Evolutionary conservation across 2,113 vertebrate genomes (phyloP).

Genomic region (Opisthocomus hoazin): DNA sequence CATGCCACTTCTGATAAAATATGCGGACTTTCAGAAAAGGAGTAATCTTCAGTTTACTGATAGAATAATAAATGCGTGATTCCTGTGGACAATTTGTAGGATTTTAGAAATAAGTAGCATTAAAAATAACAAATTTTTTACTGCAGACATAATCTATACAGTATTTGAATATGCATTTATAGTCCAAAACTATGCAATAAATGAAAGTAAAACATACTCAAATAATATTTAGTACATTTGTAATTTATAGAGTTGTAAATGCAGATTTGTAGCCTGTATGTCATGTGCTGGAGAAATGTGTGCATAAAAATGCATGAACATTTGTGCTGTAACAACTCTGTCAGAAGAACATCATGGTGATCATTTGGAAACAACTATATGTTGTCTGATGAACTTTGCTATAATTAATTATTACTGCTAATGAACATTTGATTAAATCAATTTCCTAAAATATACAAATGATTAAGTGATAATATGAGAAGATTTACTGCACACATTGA

Average conservation of each 20-base stretch:
- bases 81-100: background rate
- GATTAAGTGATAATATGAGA: conserved; percentile 43
- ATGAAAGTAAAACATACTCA: background rate
- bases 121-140: background rate
- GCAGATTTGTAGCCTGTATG: conserved; percentile 45
- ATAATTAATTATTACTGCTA: conserved; percentile 70
- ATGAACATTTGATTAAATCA: conserved; percentile 74
- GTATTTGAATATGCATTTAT: background rate
- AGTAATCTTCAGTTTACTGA: background rate
- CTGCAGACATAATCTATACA: background rate
- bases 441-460: conserved; percentile 69
- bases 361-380: conserved; percentile 50
- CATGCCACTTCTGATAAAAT: background rate
- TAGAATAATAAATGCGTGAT: background rate
- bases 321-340: conserved; percentile 65
- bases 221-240: background rate
- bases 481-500: background rate
- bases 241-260: conserved; percentile 53
- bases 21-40: background rate
- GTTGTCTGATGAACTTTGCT: conserved; percentile 65
- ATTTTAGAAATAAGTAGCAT: background rate
- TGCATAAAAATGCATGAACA: conserved; percentile 52
- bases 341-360: conserved; percentile 65
- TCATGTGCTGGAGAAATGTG: conserved; percentile 5
- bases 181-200: background rate